A percentile compares a stretch with the other conserved stretches of the same genome.
Conservation (phyloP, 2,888 invertebrate species). For the Steinernema hermaphroditum region DNA sequence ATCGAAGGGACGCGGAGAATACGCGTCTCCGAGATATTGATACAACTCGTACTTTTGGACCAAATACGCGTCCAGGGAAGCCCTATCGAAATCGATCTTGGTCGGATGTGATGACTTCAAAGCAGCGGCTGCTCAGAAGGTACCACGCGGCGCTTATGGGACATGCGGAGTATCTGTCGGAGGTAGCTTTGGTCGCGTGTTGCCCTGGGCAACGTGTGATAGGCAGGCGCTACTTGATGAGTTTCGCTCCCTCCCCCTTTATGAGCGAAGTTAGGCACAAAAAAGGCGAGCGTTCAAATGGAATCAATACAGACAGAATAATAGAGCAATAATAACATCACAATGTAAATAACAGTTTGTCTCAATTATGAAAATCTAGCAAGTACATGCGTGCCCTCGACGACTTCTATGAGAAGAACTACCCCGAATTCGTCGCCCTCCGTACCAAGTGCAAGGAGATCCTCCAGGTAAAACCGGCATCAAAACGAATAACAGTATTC, state of each 20-base stretch:
- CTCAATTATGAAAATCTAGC: slow-evolving; percentile 69
- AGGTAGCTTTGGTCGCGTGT: slow-evolving; percentile 23
- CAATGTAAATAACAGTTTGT: not conserved
- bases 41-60: slow-evolving; percentile 25
- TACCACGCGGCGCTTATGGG: slow-evolving; percentile 10
- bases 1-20: slow-evolving; percentile 7
- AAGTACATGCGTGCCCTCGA: slow-evolving; percentile 98
- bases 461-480: slow-evolving; percentile 64
- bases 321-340: slow-evolving; percentile 12
- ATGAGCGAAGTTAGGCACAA: not conserved
- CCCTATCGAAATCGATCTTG: slow-evolving; percentile 4
- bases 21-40: slow-evolving; percentile 1
- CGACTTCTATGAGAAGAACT: slow-evolving; percentile 98
- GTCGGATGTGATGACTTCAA: not conserved
- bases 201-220: slow-evolving; percentile 29
- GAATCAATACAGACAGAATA: not conserved
- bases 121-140: slow-evolving; percentile 3
- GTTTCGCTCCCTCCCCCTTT: slow-evolving; percentile 18
- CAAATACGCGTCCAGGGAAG: slow-evolving; percentile 5
- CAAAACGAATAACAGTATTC: not conserved
- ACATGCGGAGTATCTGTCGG: slow-evolving; percentile 6
- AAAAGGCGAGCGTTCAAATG: not conserved
- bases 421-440: slow-evolving; percentile 91
- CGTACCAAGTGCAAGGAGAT: slow-evolving; percentile 91
- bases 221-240: slow-evolving; percentile 27